Percentiles rank a stretch among this genome's conserved stretches.
Evolutionary conservation across 2,888 invertebrate genomes (phyloP).

Genomic region (Pseudoips prasinana): DNA sequence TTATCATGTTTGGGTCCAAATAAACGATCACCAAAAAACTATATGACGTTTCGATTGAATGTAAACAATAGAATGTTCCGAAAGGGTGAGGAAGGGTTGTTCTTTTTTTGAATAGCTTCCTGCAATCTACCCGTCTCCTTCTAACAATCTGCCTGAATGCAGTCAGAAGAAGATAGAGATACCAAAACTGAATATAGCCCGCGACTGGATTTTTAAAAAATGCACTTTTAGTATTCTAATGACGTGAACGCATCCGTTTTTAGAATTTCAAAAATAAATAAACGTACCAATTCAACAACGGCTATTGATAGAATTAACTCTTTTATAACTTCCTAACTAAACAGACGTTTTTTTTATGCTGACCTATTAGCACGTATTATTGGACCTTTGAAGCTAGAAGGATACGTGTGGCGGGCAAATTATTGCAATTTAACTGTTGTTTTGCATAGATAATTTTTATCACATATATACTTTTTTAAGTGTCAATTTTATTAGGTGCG

Average conservation of each 20-base stretch:
- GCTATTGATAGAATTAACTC: constrained; percentile 67
- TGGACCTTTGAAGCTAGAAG: constrained; percentile 29
- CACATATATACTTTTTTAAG: too few species aligned
- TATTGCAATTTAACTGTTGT: background rate
- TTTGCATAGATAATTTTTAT: background rate
- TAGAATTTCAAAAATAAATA: constrained; percentile 73
- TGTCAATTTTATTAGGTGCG: too few species aligned
- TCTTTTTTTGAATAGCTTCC: constrained; percentile 79
- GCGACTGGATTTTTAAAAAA: constrained; percentile 51
- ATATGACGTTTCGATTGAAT: constrained; percentile 51
- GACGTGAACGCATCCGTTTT: constrained; percentile 77
- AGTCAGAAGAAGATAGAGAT: constrained; percentile 44
- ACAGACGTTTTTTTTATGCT: constrained; percentile 44
- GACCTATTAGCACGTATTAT: constrained; percentile 34
- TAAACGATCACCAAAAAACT: constrained; percentile 28
- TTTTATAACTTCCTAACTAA: constrained; percentile 72
- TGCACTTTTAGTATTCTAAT: constrained; percentile 77
- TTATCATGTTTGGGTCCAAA: constrained; percentile 35
- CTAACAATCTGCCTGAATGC: constrained; percentile 30
- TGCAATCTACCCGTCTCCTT: constrained; percentile 59
- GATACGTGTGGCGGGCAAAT: constrained; percentile 28
- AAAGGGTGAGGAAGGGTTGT: constrained; percentile 79
- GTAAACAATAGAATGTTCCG: constrained; percentile 70
- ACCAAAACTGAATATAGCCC: constrained; percentile 38
- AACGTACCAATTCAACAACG: constrained; percentile 43